Evolutionary conservation across 1,140 invertebrate species (phyloP), one percentile per base, ranked within the genome.

Genomic region (Aphidius gifuensis): DNA sequence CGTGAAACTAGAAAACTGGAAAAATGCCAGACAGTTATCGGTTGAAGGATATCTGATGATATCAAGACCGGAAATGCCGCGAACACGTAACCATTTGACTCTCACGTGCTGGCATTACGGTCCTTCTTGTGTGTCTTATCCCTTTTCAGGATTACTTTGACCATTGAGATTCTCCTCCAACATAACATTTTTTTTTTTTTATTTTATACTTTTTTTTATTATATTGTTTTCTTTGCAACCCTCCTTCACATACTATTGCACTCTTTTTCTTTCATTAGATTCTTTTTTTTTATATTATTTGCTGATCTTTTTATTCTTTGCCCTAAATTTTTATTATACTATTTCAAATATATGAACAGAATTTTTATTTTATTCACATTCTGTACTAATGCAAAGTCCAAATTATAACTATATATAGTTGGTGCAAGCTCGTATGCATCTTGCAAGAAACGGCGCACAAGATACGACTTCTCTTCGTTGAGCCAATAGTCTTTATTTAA

Each of bases 11-110:
- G 64, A 47, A 49, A 58, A 47, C 61, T 63, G 61, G 61, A 66
- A 64, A 66, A 66, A 55, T 66, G 65, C 65, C 65, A 66, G 62
- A 53, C 60, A 58, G 65, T 66, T 64, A 66, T 66, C 65, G 62
- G 54, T 55, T 59, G 60, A 56, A 66, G 59, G 63, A 66, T 66
- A 61, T 61, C 50, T 61, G 62, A 64, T 64, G 65, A 66, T 66
- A 66, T 58, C 61, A 63, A 39, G 56, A n/a, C 62, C 62, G 62
- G 65, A 66, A 66, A 66, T 61, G 62, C 65, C 50, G 57, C 53
- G 65, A 64, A 48, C 65, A 64, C 65, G 65, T 66, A 64, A 49
- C 60, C 62, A 56, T 64, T 66, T 64, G 62, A 66, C 65, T 64
- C 57, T 51, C 51, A 61, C 61, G 60, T 62, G 59, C 56, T 66